Base-by-base conservation (phyloP, 2,888 invertebrate genomes). In the Sinopyrophorus schimmeli region DNA sequence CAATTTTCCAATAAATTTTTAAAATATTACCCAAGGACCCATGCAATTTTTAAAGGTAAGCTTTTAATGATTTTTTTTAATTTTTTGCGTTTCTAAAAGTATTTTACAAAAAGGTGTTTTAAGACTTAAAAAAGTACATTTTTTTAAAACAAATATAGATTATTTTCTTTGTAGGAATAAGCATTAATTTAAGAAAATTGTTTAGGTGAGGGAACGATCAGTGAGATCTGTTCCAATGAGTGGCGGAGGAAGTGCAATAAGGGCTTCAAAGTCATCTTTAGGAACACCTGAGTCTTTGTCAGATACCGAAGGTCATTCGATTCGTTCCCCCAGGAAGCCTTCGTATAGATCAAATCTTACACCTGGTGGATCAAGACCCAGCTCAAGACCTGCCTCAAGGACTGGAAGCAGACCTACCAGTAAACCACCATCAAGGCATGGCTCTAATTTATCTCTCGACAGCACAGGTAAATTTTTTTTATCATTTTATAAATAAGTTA, bases 361-460 rank as follows among this genome's bases (percentile, higher is more conserved):
- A 31, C 89, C 89, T 50, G 87, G 87, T 65, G 88, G 87, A 38
- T 88, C 87, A 39, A 71, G 74, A 41, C 81, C 82, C 23, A 83
- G 85, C 54, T 86, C 85, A 53, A 82, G 93, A 68, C 92, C 93
- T 27, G 84, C 87, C 49, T 92, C 92, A 48, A 80, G 92, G 63
- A 89, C 92, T 28, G 86, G 87, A 18, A 91, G 92, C 58, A 80
- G 93, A 60, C 82, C 89, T 51, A 91, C 92, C 52, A 92, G 92
- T 54, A 92, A 94, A 73, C 94, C 95, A 56, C 90, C 93, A 12
- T 94, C 94, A 60, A 84, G 94, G 62, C 92, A 94, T 68, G 94
- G 94, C 58, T 95, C 95, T 30, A 93, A 91, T 67, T 81, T 92
- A 53, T 93, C 93, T 28, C 76, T 93, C 59, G 92, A 92, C 71